Evolutionary conservation across 1,140 invertebrate genomes (phyloP).

Genomic region (Drosophila takahashii): DNA sequence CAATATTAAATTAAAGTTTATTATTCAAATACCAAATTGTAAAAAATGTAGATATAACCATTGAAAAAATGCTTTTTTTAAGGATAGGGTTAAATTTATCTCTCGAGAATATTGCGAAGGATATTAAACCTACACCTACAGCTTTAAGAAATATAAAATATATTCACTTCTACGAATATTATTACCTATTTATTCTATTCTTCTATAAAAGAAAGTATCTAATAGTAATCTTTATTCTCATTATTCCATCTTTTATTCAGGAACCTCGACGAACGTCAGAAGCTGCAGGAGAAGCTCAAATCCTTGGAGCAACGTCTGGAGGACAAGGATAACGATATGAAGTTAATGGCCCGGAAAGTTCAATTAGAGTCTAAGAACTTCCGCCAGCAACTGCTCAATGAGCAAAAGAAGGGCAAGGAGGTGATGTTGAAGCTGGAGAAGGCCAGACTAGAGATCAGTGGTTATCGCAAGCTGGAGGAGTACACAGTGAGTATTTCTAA

Average conservation of each 20-base stretch:
- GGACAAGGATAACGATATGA: conserved; percentile 89
- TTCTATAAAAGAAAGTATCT: no score
- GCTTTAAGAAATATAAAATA: no score
- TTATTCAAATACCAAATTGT: no score
- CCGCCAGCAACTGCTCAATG: conserved; percentile 88
- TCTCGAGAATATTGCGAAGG: no score
- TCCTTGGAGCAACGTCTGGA: conserved; percentile 88
- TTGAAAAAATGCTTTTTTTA: no score
- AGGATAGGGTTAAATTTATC: no score
- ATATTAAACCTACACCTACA: no score
- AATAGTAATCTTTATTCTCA: neutral
- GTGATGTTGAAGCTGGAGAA: conserved; percentile 88
- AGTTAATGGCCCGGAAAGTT: conserved; percentile 88
- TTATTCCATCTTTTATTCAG: conserved; percentile 60
- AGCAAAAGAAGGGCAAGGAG: conserved; percentile 89
- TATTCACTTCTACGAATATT: no score
- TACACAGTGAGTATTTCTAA: conserved; percentile 51
- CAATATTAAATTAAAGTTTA: no score
- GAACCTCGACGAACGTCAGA: conserved; percentile 90
- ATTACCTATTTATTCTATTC: no score
- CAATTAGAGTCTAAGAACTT: conserved; percentile 90
- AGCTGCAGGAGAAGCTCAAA: conserved; percentile 88
- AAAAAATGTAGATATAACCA: no score
- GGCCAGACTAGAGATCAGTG: conserved; percentile 84
- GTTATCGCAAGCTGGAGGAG: conserved; percentile 78